Base-by-base conservation (phyloP, 2,888 invertebrate genomes). In the Hirtodrosophila duncani region DNA sequence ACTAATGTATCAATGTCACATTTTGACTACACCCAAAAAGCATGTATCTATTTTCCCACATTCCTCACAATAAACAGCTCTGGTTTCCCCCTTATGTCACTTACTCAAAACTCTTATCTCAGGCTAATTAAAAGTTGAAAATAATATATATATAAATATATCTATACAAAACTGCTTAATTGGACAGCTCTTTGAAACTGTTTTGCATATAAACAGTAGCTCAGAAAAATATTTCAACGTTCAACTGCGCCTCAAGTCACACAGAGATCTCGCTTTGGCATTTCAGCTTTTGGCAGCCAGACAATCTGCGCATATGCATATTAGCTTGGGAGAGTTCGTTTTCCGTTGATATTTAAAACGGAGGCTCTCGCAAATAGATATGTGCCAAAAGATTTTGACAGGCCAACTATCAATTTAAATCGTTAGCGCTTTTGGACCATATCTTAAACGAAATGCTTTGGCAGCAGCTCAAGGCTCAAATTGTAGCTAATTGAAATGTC, bases 331-430 rank as follows among this genome's bases (percentile, higher is more conserved):
- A 37, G 36, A 37, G 36, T 37, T 27, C 14, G 9, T 13, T 18
- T n/a, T n/a, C n/a, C 10, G 23, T n/a, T 61, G 70, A 70, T 70
- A 70, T 79, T 69, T 70, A 48, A 72, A 63, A 31, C 26, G 64
- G 48, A 52, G 49, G 51, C 53, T 63, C 24, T n/a, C 39, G 48
- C 31, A 55, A 71, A 71, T 51, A 67, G 71, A 71, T 71, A 81
- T 81, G 70, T 72, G 72, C 72, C 72, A 81, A 74, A 51, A 51
- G 63, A 74, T 78, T 81, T 72, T 80, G 72, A 72, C 81, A 79
- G 72, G 38, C 59, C 68, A 50, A 53, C 74, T 68, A 81, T 72
- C 78, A 74, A 67, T 64, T 45, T 50, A 46, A 69, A 43, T 67
- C 66, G 71, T 71, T 68, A 59, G 49, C 48, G 44, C 16, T 9